A percentile compares a stretch with the other conserved stretches of the same genome.
These are phyloP conservation scores for Plagodis dolabraria DNA, from an alignment of 2,888 invertebrate genomes.

Conservation along the genomic window DNA sequence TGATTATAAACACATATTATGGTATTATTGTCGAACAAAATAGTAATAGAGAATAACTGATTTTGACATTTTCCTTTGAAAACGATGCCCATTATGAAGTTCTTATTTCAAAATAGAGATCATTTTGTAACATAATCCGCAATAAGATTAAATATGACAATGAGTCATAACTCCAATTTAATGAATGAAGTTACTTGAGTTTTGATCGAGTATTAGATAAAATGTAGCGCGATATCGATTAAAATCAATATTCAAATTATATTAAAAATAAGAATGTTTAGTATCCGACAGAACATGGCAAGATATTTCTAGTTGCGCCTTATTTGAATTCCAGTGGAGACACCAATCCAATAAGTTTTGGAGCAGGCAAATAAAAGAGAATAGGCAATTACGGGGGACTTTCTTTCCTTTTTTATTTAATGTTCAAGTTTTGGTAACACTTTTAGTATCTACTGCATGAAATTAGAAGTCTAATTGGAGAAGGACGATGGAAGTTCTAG, in stretches of 20 bases:
- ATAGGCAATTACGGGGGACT: slow-evolving; percentile 35
- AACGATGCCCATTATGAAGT: too few species aligned
- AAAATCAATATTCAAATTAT: background rate
- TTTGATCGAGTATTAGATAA: too few species aligned
- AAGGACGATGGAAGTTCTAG: too few species aligned
- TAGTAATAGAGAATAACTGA: too few species aligned
- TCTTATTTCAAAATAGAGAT: too few species aligned
- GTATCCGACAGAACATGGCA: slow-evolving; percentile 20
- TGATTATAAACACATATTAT: too few species aligned
- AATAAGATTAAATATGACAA: too few species aligned
- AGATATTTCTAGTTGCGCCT: slow-evolving; percentile 33
- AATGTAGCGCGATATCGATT: background rate
- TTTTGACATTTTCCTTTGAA: too few species aligned
- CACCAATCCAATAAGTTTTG: slow-evolving; percentile 39
- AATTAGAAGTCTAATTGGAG: slow-evolving; percentile 15
- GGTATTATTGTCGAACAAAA: too few species aligned
- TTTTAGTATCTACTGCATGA: slow-evolving; percentile 18
- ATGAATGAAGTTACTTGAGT: too few species aligned
- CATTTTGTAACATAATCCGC: too few species aligned
- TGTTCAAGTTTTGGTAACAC: slow-evolving; percentile 26
- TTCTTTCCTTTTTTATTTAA: slow-evolving; percentile 33
- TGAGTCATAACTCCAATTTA: too few species aligned
- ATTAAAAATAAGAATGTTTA: slow-evolving; percentile 14
- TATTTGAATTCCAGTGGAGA: slow-evolving; percentile 40
- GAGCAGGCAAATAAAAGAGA: slow-evolving; percentile 38